phyloP scores from a whole-genome alignment of 2,797 vertebrate genomes.

The Allobates femoralis region DNA sequence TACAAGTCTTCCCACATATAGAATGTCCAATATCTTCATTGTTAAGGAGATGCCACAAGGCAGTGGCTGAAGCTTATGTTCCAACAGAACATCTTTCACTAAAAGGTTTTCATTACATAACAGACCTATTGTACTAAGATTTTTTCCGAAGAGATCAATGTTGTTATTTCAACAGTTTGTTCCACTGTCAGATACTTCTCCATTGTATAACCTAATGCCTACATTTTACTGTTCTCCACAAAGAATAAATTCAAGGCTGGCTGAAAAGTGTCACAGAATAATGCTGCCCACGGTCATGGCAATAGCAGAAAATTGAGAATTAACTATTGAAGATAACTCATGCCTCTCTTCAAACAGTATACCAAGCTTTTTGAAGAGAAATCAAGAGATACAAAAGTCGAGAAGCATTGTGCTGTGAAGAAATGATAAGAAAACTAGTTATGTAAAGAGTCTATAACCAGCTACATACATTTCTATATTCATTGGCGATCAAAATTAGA shows the following conservation, averaged over 20 bases:
- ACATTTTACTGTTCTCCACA: not conserved
- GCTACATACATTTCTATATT: not conserved
- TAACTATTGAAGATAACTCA: not conserved
- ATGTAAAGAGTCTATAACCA: not conserved
- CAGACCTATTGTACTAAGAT: not conserved
- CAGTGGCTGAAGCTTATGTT: not conserved
- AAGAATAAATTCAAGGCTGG: not conserved
- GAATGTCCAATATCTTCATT: not conserved
- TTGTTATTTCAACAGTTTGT: slow-evolving; percentile 11
- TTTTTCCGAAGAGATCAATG: not conserved
- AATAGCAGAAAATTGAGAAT: not conserved
- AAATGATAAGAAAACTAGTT: not conserved
- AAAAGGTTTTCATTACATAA: not conserved
- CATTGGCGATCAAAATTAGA: too few relatives aligned
- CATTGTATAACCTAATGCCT: not conserved
- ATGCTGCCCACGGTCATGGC: not conserved
- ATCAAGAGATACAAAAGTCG: not conserved
- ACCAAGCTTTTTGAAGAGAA: not conserved
- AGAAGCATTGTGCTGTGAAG: not conserved
- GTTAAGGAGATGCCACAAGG: not conserved
- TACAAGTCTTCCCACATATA: not conserved
- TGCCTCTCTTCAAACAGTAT: not conserved
- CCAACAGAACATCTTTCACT: not conserved
- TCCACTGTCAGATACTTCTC: not conserved
- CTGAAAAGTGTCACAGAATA: not conserved